Conservation (phyloP, 2,113 vertebrate species). For the Nothobranchius kuhntae region DNA sequence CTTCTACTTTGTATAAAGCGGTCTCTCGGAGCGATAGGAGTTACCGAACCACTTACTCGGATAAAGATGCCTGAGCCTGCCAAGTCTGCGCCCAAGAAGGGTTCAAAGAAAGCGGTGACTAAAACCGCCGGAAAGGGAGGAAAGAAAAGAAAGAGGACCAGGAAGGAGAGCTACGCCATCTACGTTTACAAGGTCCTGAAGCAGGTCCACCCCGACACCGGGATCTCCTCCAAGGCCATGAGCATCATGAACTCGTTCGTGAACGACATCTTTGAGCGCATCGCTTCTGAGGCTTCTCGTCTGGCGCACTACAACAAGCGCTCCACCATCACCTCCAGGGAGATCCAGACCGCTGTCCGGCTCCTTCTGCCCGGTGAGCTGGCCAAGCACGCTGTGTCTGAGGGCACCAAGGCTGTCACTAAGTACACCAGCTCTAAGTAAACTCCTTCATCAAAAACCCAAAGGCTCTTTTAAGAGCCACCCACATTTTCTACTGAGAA, state of each 20-base stretch:
- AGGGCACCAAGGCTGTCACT: constrained; percentile 65
- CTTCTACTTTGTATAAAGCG: no score
- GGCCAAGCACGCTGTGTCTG: constrained; percentile 82
- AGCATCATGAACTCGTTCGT: constrained; percentile 28
- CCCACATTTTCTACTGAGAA: no score
- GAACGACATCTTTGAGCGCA: constrained; percentile 62
- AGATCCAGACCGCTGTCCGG: constrained; percentile 58
- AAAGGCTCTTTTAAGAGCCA: no score
- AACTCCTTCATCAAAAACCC: background rate
- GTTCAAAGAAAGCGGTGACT: no score
- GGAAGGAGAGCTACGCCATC: constrained; percentile 57
- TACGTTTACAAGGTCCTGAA: constrained; percentile 62
- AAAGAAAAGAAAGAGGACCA: background rate
- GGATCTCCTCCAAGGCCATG: constrained; percentile 50
- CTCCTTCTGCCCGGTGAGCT: constrained; percentile 53
- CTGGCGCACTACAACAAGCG: constrained; percentile 72
- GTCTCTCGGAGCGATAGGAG: no score
- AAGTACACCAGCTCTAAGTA: constrained; percentile 1
- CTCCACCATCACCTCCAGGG: constrained; percentile 73
- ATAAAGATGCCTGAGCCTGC: no score
- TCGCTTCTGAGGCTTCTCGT: constrained; percentile 45
- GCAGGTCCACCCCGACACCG: constrained; percentile 59
- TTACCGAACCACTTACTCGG: no score
- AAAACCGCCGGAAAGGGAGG: no score
- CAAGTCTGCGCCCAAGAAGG: no score